These are phyloP conservation scores for Prinia subflava DNA, from an alignment of 2,113 vertebrate genomes.

Conservation along the genomic window DNA sequence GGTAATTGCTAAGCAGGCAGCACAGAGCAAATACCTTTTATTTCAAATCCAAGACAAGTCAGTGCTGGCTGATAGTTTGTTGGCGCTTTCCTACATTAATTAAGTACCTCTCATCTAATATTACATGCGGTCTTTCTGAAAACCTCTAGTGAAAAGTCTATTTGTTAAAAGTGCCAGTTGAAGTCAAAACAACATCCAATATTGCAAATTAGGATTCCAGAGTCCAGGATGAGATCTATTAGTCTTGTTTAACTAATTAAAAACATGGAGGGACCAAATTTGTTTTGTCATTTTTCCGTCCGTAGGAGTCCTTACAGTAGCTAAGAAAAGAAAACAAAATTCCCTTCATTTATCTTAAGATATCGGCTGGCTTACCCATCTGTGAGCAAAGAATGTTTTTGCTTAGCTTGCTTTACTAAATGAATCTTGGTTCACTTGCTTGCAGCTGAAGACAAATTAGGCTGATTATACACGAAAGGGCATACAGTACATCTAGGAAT, in stretches of 20 bases:
- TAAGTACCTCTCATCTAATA: slow-evolving; percentile 63
- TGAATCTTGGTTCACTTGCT: slow-evolving; percentile 46
- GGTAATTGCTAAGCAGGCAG: slow-evolving; percentile 50
- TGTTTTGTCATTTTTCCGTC: slow-evolving; percentile 28
- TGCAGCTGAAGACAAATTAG: slow-evolving; percentile 55
- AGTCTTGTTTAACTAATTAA: slow-evolving; percentile 43
- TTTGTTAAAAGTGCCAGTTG: slow-evolving; percentile 55
- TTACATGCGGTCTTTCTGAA: slow-evolving; percentile 32
- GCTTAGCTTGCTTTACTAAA: slow-evolving; percentile 41
- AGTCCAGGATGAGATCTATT: slow-evolving; percentile 44
- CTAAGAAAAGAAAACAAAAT: slow-evolving; percentile 45
- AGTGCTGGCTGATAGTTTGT: slow-evolving; percentile 55
- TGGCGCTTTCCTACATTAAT: slow-evolving; percentile 53
- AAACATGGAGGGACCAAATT: neutral
- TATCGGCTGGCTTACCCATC: slow-evolving; percentile 18
- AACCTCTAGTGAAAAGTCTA: slow-evolving; percentile 59
- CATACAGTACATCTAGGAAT: slow-evolving; percentile 39
- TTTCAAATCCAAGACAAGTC: slow-evolving; percentile 64
- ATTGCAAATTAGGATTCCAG: slow-evolving; percentile 46
- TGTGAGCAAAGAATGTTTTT: slow-evolving; percentile 35
- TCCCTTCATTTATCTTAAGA: slow-evolving; percentile 10
- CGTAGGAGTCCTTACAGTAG: neutral
- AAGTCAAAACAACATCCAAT: slow-evolving; percentile 33
- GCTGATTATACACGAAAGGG: slow-evolving; percentile 34
- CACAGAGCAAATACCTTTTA: slow-evolving; percentile 59